These are phyloP conservation scores for Dendrolimus houi DNA, from an alignment of 2,888 invertebrate species.

Conservation along the genomic window DNA sequence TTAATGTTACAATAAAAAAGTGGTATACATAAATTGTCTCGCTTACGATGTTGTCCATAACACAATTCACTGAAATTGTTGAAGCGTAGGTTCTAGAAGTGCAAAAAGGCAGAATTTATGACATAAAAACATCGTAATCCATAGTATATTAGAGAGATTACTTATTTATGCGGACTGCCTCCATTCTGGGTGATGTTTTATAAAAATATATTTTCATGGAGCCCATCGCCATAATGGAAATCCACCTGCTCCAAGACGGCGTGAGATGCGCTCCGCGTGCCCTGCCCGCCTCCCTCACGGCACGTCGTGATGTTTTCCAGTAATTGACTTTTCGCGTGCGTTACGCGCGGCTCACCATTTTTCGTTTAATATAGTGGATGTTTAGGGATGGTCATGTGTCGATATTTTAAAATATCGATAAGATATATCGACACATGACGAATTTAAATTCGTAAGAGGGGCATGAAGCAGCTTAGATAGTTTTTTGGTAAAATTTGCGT, in stretches of 20 bases:
- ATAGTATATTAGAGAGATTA: background rate
- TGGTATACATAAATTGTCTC: no score
- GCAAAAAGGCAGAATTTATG: background rate
- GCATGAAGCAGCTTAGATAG: no score
- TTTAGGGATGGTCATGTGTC: background rate
- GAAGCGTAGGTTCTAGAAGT: no score
- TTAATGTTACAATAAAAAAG: no score
- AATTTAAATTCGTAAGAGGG: no score
- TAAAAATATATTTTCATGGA: background rate
- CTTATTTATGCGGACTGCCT: background rate
- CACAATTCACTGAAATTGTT: no score
- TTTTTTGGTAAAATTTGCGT: no score
- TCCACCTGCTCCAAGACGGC: background rate
- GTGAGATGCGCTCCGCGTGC: background rate
- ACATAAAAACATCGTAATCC: background rate
- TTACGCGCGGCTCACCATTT: slow-evolving; percentile 3
- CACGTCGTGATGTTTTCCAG: slow-evolving; percentile 1
- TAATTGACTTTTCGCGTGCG: slow-evolving; percentile 13
- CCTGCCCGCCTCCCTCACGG: background rate
- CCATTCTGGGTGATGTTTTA: background rate
- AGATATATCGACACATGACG: background rate
- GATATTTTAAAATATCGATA: background rate
- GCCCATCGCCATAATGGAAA: background rate
- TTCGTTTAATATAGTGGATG: slow-evolving; percentile 4
- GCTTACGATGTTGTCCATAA: no score